These are phyloP conservation scores for Pseudochromis fuscus DNA, from an alignment of 2,797 vertebrate species.

Conservation along the genomic window DNA sequence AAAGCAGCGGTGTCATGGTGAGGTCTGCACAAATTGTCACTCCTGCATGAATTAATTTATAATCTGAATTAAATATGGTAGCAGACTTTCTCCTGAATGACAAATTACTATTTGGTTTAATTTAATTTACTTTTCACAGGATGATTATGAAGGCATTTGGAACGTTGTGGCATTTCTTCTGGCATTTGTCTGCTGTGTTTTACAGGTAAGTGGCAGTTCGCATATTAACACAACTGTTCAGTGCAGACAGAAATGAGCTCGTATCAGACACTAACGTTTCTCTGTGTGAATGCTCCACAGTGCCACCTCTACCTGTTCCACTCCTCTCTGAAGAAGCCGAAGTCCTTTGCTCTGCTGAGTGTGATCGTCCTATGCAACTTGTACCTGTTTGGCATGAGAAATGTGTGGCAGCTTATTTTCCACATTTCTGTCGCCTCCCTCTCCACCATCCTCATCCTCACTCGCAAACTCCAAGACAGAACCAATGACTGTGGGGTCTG, in stretches of 20 bases:
- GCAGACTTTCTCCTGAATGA: background rate
- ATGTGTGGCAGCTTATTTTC: conserved; percentile 93
- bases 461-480: conserved; percentile 89
- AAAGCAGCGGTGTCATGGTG: conserved; percentile 18
- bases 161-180: conserved; percentile 92
- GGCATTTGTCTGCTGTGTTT: conserved; percentile 91
- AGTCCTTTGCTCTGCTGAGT: conserved; percentile 85
- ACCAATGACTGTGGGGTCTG: conserved; percentile 89
- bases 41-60: background rate
- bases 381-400: conserved; percentile 90
- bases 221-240: background rate
- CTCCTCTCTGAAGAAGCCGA: conserved; percentile 87
- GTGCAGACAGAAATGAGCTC: background rate
- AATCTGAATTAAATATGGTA: background rate
- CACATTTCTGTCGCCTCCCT: conserved; percentile 90
- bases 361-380: conserved; percentile 89
- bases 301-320: conserved; percentile 96
- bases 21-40: background rate
- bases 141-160: conserved; percentile 90
- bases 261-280: too few species aligned
- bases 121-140: conserved; percentile 80
- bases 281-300: conserved; percentile 77
- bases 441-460: conserved; percentile 89
- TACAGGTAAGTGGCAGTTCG: conserved; percentile 86
- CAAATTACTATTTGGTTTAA: background rate